Percentiles rank a stretch among this genome's conserved stretches.
These are phyloP conservation scores for Aporophyla nigra DNA, from an alignment of 2,888 invertebrate species.

Conservation along the genomic window DNA sequence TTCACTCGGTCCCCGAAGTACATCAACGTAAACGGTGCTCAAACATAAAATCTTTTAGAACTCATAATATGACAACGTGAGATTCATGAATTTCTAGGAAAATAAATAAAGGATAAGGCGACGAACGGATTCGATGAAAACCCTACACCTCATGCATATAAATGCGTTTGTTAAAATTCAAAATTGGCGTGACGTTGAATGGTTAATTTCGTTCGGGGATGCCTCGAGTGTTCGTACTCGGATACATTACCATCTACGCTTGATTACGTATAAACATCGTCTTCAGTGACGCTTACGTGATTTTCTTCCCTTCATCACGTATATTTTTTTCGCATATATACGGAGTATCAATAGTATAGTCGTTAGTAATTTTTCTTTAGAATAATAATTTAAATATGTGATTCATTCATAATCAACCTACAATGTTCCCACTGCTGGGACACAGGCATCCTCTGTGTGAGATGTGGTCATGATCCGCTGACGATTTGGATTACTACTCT, in stretches of 20 bases:
- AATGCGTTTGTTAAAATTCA: slow-evolving; percentile 80
- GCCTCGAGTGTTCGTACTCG: slow-evolving; percentile 11
- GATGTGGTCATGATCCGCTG: too few species aligned
- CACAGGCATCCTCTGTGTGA: too few species aligned
- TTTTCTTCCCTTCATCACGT: slow-evolving; percentile 11
- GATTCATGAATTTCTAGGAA: slow-evolving; percentile 77
- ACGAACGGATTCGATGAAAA: slow-evolving; percentile 74
- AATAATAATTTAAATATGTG: neutral
- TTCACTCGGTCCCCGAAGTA: slow-evolving; percentile 37
- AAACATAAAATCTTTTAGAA: slow-evolving; percentile 74
- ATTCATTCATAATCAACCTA: neutral
- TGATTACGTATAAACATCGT: slow-evolving; percentile 45
- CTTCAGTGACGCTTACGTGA: neutral
- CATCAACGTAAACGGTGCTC: slow-evolving; percentile 45
- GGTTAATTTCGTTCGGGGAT: slow-evolving; percentile 63
- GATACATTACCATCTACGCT: slow-evolving; percentile 12
- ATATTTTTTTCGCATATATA: neutral
- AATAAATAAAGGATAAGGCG: slow-evolving; percentile 78
- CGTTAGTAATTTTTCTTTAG: neutral
- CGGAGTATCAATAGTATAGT: neutral
- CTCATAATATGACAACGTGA: slow-evolving; percentile 75
- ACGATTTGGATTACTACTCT: too few species aligned
- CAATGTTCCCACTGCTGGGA: too few species aligned
- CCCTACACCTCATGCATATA: slow-evolving; percentile 79
- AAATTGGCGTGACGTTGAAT: slow-evolving; percentile 72